phyloP scores from a whole-genome alignment of 2,113 vertebrate genomes.

The Callithrix jacchus region DNA sequence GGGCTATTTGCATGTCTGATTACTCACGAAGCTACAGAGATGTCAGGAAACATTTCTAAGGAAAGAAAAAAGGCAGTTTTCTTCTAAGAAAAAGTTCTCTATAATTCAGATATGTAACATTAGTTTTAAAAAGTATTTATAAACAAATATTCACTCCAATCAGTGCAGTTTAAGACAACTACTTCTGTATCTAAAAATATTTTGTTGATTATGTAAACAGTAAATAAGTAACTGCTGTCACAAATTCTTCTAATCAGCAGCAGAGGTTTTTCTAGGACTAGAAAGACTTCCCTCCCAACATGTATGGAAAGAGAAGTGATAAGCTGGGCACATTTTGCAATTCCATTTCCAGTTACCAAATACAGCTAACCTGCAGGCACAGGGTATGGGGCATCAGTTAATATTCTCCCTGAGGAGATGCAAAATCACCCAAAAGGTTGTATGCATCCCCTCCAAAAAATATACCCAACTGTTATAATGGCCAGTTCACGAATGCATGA shows the following conservation, averaged over 20 bases:
- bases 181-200: conserved; percentile 18
- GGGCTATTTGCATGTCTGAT: conserved; percentile 49
- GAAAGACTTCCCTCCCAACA: background rate
- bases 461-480: background rate
- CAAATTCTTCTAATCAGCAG: background rate
- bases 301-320: background rate
- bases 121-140: background rate
- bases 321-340: background rate
- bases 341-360: background rate
- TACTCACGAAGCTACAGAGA: conserved; percentile 42
- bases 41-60: conserved; percentile 63
- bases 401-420: background rate
- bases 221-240: background rate
- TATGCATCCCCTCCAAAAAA: background rate
- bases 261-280: background rate
- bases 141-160: conserved; percentile 23
- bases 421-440: background rate
- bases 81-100: conserved; percentile 39
- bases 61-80: conserved; percentile 54
- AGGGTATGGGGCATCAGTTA: background rate
- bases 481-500: background rate
- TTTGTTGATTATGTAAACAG: background rate
- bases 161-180: conserved; percentile 24
- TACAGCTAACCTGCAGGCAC: background rate
- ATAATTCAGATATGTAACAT: background rate